These are phyloP conservation scores for Neomorphus geoffroyi DNA, from an alignment of 2,797 vertebrate genomes.

Conservation along the genomic window DNA sequence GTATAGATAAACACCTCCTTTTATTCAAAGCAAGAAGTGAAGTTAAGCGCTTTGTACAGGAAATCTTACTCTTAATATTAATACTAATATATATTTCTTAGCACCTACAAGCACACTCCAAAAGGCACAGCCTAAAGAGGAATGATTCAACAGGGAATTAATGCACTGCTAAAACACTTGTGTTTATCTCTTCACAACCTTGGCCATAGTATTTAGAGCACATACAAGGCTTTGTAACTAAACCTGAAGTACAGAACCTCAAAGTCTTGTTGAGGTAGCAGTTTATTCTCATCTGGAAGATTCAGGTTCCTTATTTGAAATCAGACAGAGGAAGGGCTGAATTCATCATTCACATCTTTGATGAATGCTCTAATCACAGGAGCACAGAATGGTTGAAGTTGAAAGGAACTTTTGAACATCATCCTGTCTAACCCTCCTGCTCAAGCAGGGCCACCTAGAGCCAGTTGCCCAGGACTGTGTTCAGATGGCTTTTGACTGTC, in stretches of 20 bases:
- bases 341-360: neutral
- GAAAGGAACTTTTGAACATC: neutral
- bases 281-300: neutral
- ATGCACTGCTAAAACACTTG: neutral
- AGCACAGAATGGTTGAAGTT: neutral
- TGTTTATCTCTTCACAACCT: neutral
- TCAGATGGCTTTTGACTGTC: neutral
- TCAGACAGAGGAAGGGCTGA: neutral
- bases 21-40: neutral
- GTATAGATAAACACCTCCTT: neutral
- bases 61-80: too few relatives aligned
- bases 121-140: neutral
- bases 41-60: neutral
- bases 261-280: neutral
- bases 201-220: neutral
- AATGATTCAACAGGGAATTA: neutral
- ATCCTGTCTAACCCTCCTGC: neutral
- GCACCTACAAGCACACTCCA: neutral
- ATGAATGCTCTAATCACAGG: neutral
- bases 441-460: neutral
- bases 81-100: conserved; percentile 10
- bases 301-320: neutral
- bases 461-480: neutral
- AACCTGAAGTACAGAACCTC: neutral
- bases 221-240: neutral